phyloP scores from a whole-genome alignment of 2,113 vertebrate genomes.

The Fregata magnificens region DNA sequence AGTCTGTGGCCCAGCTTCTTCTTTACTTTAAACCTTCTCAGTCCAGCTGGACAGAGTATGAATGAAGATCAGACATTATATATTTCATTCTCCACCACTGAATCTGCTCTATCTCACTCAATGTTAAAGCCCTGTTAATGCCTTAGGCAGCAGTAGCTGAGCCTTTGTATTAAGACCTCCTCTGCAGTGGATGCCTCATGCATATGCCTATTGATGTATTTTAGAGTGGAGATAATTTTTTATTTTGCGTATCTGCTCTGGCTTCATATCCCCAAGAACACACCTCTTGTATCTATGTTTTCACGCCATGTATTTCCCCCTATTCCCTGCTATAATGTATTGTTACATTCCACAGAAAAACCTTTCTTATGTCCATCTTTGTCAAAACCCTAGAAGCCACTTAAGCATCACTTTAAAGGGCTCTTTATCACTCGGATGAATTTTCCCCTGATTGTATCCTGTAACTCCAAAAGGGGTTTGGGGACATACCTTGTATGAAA shows the following conservation, averaged over 20 bases:
- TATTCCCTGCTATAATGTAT: not conserved
- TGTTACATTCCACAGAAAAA: not conserved
- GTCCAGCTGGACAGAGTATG: not conserved
- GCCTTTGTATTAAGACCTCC: constrained; percentile 18
- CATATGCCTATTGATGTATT: constrained; percentile 13
- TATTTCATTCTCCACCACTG: not conserved
- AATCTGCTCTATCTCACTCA: not conserved
- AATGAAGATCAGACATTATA: not conserved
- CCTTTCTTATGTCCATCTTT: not conserved
- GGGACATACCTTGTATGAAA: not conserved
- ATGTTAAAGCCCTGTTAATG: not conserved
- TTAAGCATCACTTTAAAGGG: not conserved
- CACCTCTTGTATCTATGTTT: not conserved
- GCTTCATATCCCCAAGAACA: not conserved
- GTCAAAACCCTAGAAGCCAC: not conserved
- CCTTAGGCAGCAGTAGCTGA: constrained; percentile 3
- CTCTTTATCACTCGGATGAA: not conserved
- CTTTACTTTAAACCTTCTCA: not conserved
- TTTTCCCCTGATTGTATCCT: not conserved
- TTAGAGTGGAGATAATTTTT: constrained; percentile 12
- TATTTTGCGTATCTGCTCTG: not conserved
- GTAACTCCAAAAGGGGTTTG: not conserved
- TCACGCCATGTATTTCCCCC: not conserved
- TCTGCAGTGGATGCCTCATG: not conserved
- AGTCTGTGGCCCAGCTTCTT: not conserved